Evolutionary conservation across 2,797 vertebrate genomes (phyloP), one percentile per base, ranked within the genome.

Genomic region (Carduelis carduelis): DNA sequence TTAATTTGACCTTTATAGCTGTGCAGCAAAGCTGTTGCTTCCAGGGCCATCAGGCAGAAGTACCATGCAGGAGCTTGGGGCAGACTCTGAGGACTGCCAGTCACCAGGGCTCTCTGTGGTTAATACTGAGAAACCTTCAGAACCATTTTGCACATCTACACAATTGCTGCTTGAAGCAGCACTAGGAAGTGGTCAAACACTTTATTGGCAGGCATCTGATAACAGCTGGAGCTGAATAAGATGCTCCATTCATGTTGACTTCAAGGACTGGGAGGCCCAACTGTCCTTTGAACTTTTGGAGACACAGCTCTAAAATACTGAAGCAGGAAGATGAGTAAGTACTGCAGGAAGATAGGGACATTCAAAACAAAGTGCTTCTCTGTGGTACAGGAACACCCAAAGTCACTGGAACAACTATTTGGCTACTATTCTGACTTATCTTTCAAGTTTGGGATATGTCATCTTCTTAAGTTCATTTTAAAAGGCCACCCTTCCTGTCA

Each of bases 311-410:
- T 84, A 32, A 91, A 93, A 80, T 87, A 64, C 75, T 83, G 47
- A 53, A 77, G 71, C 87, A 91, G 93, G 93, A 94, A 96, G 91
- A 94, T 93, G 91, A 95, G 64, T 89, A 92, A 96, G 89, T 85
- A 68, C 68, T 60, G 32, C 87, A 93, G 87, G 71, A 95, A 95
- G 89, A 89, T 63, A 80, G 52, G 12, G 22, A 46, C 43, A 70
- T 89, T 87, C 53, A 74, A 89, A 95, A 89, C 81, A 92, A 94
- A 91, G 44, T 79, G 63, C 34, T 91, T 59, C 41, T 66, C 64
- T 70, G 28, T 74, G 69, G 47, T 64, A 43, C 71, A 87, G 89
- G 82, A 96, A 95, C 79, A 93, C 84, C 59, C 78, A 70, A 85
- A 92, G 92, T 87, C 77, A 75, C 66, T 94, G 41, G 64, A 93